Base-by-base conservation (phyloP, 2,797 vertebrate species). In the Sebastes trivittatus region DNA sequence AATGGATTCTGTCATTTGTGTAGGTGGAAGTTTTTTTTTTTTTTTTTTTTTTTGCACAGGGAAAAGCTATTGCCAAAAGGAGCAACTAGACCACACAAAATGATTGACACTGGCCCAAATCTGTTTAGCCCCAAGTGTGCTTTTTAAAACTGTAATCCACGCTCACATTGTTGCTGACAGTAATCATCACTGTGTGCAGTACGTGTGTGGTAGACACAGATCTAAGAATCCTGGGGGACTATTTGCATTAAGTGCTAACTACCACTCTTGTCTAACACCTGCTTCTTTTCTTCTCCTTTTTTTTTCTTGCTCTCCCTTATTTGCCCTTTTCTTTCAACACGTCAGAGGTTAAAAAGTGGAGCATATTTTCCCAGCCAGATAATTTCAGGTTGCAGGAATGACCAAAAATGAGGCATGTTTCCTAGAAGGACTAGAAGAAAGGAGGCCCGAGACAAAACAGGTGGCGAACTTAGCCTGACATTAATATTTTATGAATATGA, bases 401-500 rank as follows among this genome's bases (percentile, higher is more conserved):
- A 78, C 77, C 67, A 85, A 91, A 91, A 86, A 86, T 85, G 69
- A 84, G 91, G 56, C 73, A 77, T 34, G 82, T 86, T 92, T 90
- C 89, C 80, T 87, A 78, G 55, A 36, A 36, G 86, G 78, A 82
- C 75, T 58, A 84, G 77, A 89, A 86, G 72, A 91, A 87, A 88
- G 77, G 70, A 69, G 42, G 64, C 79, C 80, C 22, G 60, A 81
- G 61, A 81, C 66, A 78, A 90, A 95, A 92, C 94, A 95, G 92
- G 88, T 94, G 94, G 85, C 88, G 72, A 91, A 91, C 89, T 92
- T 91, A 92, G 90, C 91, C 87, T 93, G 88, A 92, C 88, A 87
- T 90, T 91, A 90, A 94, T 93, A 84, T 94, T 95, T 95, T 93
- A 95, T 93, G 92, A 91, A 93, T 83, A 88, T 93, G 90, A 93